Percentiles rank a stretch among this genome's conserved stretches.
phyloP scores from a whole-genome alignment of 1,140 invertebrate genomes.

The Telenomus remus region DNA sequence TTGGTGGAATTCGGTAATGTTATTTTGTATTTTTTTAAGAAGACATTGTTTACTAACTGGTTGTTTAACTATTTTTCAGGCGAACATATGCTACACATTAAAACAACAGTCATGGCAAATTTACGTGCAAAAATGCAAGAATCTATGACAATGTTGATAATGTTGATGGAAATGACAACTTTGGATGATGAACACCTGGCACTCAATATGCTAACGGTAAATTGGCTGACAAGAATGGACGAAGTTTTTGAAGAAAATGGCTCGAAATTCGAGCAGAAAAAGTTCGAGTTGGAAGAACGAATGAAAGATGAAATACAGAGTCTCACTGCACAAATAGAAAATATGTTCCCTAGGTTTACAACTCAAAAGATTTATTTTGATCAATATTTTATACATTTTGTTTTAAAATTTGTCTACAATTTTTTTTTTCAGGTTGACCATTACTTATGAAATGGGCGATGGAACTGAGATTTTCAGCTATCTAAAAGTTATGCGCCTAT shows the following conservation, averaged over 20 bases:
- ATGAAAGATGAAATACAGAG: constrained; percentile 81
- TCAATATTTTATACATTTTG: neutral
- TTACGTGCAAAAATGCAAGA: constrained; percentile 79
- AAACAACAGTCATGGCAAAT: constrained; percentile 78
- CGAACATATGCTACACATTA: constrained; percentile 80
- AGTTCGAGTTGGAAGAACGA: constrained; percentile 87
- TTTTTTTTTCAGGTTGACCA: constrained; percentile 69
- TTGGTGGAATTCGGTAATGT: constrained; percentile 77
- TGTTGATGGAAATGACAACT: constrained; percentile 81
- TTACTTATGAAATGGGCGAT: constrained; percentile 84
- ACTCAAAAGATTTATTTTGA: no score
- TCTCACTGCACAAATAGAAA: constrained; percentile 82
- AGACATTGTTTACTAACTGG: neutral
- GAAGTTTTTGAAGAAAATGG: constrained; percentile 84
- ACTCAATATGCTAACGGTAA: constrained; percentile 81
- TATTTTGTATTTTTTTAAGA: constrained; percentile 5
- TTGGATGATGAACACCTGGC: constrained; percentile 81
- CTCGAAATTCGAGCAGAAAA: constrained; percentile 84
- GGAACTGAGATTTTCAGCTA: constrained; percentile 79
- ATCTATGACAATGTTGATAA: constrained; percentile 79
- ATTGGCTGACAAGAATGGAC: constrained; percentile 83
- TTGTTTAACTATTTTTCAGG: no score
- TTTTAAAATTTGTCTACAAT: constrained; percentile 11
- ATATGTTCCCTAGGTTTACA: constrained; percentile 79
- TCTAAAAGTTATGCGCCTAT: constrained; percentile 82